phyloP scores from a whole-genome alignment of 2,797 vertebrate genomes.

The Urocyon cinereoargenteus region DNA sequence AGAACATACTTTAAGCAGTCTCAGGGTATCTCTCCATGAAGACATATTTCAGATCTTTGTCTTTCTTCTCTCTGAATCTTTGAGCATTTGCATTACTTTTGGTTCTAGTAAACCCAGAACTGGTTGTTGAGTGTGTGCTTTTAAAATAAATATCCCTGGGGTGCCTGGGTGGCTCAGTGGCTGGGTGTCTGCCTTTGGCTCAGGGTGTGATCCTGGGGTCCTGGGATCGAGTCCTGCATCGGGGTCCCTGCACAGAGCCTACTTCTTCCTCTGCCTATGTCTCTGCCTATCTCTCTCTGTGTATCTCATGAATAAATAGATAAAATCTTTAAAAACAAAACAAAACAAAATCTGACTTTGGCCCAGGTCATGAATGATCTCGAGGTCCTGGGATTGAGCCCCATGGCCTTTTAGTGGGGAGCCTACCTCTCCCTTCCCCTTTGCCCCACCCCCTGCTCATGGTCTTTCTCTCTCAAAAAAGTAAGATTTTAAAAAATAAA shows the following conservation, averaged over 20 bases:
- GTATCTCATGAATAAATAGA: no score
- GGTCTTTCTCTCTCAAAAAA: neutral
- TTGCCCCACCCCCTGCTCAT: neutral
- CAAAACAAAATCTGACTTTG: no score
- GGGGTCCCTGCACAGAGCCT: no score
- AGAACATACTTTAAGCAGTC: no score
- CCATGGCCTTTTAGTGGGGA: no score
- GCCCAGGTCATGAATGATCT: no score
- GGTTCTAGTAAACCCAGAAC: neutral
- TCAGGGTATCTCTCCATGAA: neutral
- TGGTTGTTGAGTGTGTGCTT: neutral
- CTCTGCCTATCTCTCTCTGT: neutral
- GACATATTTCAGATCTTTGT: neutral
- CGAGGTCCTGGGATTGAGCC: no score
- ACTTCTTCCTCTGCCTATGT: no score
- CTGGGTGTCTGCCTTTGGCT: neutral
- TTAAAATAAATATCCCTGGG: neutral
- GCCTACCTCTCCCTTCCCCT: neutral
- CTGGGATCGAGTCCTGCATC: neutral
- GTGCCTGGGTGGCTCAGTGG: neutral
- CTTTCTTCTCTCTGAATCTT: constrained; percentile 5
- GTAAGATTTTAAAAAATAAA: neutral
- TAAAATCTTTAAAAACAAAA: no score
- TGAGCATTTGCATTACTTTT: neutral
- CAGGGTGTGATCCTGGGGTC: neutral